A percentile compares a stretch with the other conserved stretches of the same genome.
Evolutionary conservation across 2,113 vertebrate genomes (phyloP).

Genomic region (Murina feae): DNA sequence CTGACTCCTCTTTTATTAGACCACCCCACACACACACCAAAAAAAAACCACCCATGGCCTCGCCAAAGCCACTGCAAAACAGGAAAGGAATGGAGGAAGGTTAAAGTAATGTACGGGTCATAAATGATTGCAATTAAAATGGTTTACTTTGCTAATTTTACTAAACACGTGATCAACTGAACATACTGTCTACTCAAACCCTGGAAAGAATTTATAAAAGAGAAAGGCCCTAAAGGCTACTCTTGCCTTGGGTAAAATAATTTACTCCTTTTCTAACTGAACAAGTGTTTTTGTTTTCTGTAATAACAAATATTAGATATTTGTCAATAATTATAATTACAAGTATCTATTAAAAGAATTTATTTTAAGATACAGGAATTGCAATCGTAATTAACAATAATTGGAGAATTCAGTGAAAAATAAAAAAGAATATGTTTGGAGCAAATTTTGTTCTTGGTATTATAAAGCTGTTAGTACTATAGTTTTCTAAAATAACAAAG

Average conservation of each 20-base stretch:
- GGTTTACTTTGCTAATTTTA: background rate
- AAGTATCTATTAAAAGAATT: background rate
- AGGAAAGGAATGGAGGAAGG: background rate
- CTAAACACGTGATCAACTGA: background rate
- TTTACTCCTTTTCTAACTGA: background rate
- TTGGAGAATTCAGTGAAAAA: background rate
- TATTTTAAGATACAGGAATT: background rate
- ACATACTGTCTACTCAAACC: background rate
- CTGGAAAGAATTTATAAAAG: background rate
- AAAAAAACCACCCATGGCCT: background rate
- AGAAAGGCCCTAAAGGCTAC: background rate
- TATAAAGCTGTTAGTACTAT: background rate
- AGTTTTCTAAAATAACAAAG: background rate
- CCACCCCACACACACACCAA: background rate
- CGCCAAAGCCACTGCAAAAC: background rate
- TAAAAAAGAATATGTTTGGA: background rate
- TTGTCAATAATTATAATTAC: background rate
- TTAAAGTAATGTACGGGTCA: background rate
- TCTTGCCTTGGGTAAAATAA: background rate
- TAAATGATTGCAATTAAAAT: background rate
- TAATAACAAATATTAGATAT: background rate
- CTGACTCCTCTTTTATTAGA: background rate
- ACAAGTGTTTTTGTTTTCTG: background rate
- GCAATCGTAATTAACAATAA: background rate
- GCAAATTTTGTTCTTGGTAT: background rate